A percentile compares a stretch with the other conserved stretches of the same genome.
phyloP scores from a whole-genome alignment of 2,888 invertebrate genomes.

The Drosophila percnosoma region DNA sequence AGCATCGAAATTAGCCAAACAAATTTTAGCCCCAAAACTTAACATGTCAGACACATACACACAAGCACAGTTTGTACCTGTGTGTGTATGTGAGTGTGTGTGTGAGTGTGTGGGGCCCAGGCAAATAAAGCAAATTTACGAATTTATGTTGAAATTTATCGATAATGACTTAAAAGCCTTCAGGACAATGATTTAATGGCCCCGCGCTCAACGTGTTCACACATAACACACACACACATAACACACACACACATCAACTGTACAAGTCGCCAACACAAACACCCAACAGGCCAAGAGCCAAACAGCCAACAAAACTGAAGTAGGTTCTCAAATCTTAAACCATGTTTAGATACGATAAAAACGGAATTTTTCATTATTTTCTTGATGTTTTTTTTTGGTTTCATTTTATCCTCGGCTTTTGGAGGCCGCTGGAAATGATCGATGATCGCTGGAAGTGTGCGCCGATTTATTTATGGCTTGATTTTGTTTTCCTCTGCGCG shows the following conservation, averaged over 20 bases:
- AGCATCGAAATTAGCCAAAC: conserved; percentile 69
- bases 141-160: conserved; percentile 85
- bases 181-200: conserved; percentile 84
- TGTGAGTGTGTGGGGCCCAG: conserved; percentile 55
- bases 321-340: conserved; percentile 76
- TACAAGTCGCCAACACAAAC: conserved; percentile 36
- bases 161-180: conserved; percentile 85
- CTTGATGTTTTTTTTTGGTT: conserved; percentile 31
- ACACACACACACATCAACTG: conserved; percentile 28
- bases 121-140: conserved; percentile 81
- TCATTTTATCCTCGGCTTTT: conserved; percentile 15
- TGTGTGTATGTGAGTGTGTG: conserved; percentile 9
- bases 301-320: conserved; percentile 53
- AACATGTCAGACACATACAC: conserved; percentile 34
- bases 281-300: conserved; percentile 40
- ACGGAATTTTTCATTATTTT: conserved; percentile 68
- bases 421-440: conserved; percentile 66
- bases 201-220: conserved; percentile 62
- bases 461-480: conserved; percentile 78
- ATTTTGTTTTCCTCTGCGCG: conserved; percentile 49
- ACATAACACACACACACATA: conserved; percentile 46
- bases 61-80: conserved; percentile 13
- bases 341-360: conserved; percentile 78
- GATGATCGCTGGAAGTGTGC: conserved; percentile 80
- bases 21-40: conserved; percentile 60